Percentiles rank a stretch among this genome's conserved stretches.
Conservation (phyloP, 1,140 invertebrate species). For the Brachionus koreanus region DNA sequence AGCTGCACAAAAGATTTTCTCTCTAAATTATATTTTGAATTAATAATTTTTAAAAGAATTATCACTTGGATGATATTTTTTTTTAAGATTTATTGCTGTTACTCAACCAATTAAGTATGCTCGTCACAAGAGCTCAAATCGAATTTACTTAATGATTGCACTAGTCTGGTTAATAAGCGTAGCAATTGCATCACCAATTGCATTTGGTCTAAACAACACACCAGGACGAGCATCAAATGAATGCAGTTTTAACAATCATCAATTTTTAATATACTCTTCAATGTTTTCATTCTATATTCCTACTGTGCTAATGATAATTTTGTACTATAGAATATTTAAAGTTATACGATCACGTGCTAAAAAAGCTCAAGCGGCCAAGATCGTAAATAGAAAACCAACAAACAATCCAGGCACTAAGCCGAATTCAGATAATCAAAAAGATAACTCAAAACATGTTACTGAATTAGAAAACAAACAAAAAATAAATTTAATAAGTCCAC, state of each 20-base stretch:
- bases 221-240: constrained; percentile 48
- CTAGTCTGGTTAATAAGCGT: constrained; percentile 92
- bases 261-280: constrained; percentile 96
- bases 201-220: constrained; percentile 78
- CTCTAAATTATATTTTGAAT: too few relatives aligned
- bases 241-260: constrained; percentile 93
- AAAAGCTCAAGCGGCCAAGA: constrained; percentile 46
- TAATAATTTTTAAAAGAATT: too few relatives aligned
- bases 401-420: constrained; percentile 49
- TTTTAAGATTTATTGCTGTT: constrained; percentile 95
- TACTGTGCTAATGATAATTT: constrained; percentile 95
- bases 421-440: not conserved
- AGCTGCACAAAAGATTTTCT: too few relatives aligned
- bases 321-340: constrained; percentile 96
- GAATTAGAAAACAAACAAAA: not conserved
- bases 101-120: constrained; percentile 98
- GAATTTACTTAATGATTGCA: constrained; percentile 90
- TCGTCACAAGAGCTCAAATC: constrained; percentile 91
- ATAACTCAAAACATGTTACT: not conserved
- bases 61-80: too few relatives aligned
- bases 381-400: constrained; percentile 51
- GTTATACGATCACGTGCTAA: constrained; percentile 61
- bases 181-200: constrained; percentile 92
- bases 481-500: not conserved
- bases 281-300: constrained; percentile 98